phyloP scores from a whole-genome alignment of 2,113 vertebrate species.

The Neomonachus schauinslandi region DNA sequence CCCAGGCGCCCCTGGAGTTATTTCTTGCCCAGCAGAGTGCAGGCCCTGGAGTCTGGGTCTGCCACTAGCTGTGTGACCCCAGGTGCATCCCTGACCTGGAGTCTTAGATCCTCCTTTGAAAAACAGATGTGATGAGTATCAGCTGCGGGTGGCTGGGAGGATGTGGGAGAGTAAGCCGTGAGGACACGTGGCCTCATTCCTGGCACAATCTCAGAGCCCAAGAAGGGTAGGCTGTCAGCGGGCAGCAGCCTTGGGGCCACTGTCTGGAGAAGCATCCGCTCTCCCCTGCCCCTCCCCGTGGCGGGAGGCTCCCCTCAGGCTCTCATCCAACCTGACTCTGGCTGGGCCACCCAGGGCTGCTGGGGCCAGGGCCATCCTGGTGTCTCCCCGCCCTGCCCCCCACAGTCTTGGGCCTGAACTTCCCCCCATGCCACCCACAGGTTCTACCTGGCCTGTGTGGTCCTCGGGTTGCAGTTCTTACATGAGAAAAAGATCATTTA shows the following conservation, averaged over 20 bases:
- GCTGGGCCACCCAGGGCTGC: background rate
- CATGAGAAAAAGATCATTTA: constrained; percentile 97
- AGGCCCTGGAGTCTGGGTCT: background rate
- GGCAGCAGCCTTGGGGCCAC: background rate
- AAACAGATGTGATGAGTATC: background rate
- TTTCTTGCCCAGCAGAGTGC: background rate
- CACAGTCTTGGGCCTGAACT: background rate
- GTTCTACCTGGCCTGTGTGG: constrained; percentile 96
- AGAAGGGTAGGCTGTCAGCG: background rate
- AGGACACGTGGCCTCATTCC: background rate
- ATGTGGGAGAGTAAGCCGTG: background rate
- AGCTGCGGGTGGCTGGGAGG: background rate
- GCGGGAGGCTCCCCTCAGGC: background rate
- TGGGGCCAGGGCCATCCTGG: background rate
- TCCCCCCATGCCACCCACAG: constrained; percentile 76
- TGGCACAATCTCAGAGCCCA: background rate
- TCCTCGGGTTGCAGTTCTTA: constrained; percentile 96
- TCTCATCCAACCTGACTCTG: background rate
- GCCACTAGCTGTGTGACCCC: background rate
- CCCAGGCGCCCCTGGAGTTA: background rate
- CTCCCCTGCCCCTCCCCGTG: too few species aligned
- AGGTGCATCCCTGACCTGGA: background rate
- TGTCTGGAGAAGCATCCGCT: background rate
- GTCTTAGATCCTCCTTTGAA: background rate
- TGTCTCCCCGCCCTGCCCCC: background rate